A percentile compares a stretch with the other conserved stretches of the same genome.
phyloP scores from a whole-genome alignment of 2,797 vertebrate species.

The Pelobates cultripes region DNA sequence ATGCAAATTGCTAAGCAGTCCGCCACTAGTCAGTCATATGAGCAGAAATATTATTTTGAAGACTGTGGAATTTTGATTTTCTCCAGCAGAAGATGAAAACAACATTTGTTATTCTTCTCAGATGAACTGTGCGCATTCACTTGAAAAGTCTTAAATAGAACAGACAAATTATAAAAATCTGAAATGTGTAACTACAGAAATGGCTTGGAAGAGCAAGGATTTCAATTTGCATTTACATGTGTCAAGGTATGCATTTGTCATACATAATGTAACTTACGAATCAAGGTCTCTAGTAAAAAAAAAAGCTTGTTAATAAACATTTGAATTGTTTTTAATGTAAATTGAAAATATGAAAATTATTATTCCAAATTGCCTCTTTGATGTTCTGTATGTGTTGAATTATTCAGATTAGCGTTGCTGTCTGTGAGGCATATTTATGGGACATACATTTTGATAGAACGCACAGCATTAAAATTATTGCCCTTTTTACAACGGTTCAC shows the following conservation, averaged over 20 bases:
- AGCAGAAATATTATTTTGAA: slow-evolving; percentile 25
- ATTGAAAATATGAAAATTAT: slow-evolving; percentile 53
- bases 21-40: not conserved
- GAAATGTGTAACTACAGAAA: slow-evolving; percentile 35
- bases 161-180: slow-evolving; percentile 37
- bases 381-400: slow-evolving; percentile 34
- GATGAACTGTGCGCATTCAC: slow-evolving; percentile 28
- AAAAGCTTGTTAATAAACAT: slow-evolving; percentile 45
- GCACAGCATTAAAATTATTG: slow-evolving; percentile 54
- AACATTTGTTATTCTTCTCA: slow-evolving; percentile 35
- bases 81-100: slow-evolving; percentile 19
- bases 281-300: slow-evolving; percentile 36
- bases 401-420: slow-evolving; percentile 1
- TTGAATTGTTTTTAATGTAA: slow-evolving; percentile 58
- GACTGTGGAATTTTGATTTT: slow-evolving; percentile 33
- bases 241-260: slow-evolving; percentile 39
- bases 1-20: slow-evolving; percentile 25
- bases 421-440: slow-evolving; percentile 37
- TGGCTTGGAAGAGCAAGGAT: slow-evolving; percentile 28
- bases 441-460: slow-evolving; percentile 4
- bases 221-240: slow-evolving; percentile 45
- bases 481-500: not conserved
- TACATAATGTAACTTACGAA: slow-evolving; percentile 33
- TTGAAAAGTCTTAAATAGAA: slow-evolving; percentile 47
- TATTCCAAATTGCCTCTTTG: slow-evolving; percentile 42